Percentiles rank a stretch among this genome's conserved stretches.
phyloP scores from a whole-genome alignment of 2,113 vertebrate genomes.

The Hemiprocne comata region DNA sequence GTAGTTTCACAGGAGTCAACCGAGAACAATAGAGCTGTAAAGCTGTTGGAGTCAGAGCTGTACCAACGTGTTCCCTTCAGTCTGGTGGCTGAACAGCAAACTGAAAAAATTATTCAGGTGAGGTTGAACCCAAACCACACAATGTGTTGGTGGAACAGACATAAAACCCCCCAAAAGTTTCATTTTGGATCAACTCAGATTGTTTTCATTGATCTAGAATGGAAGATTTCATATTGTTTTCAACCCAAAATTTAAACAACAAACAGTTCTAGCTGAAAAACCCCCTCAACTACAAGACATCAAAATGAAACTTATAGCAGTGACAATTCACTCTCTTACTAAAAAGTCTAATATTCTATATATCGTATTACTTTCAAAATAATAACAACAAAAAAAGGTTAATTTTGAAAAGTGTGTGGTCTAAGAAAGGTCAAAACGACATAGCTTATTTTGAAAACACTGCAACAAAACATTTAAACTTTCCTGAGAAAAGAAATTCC shows the following conservation, averaged over 20 bases:
- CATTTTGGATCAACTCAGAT: neutral
- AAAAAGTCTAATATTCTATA: neutral
- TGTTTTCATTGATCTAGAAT: neutral
- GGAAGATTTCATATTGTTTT: neutral
- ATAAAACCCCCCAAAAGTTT: neutral
- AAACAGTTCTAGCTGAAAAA: neutral
- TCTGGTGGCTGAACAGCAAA: neutral
- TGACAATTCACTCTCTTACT: neutral
- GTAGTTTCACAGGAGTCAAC: conserved; percentile 33
- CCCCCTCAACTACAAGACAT: neutral
- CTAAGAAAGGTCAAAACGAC: neutral
- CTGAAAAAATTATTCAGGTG: neutral
- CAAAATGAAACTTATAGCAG: neutral
- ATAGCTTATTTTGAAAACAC: conserved; percentile 3
- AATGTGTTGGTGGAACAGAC: neutral
- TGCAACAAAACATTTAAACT: neutral
- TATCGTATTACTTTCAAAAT: neutral
- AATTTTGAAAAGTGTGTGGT: neutral
- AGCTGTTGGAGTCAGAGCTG: neutral
- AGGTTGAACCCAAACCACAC: neutral
- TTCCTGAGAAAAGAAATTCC: conserved; percentile 1
- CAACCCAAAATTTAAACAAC: neutral
- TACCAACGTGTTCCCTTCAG: neutral
- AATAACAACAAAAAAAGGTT: neutral
- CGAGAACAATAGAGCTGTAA: conserved; percentile 21